Evolutionary conservation across 1,140 invertebrate species (phyloP).

Genomic region (Physella acuta): DNA sequence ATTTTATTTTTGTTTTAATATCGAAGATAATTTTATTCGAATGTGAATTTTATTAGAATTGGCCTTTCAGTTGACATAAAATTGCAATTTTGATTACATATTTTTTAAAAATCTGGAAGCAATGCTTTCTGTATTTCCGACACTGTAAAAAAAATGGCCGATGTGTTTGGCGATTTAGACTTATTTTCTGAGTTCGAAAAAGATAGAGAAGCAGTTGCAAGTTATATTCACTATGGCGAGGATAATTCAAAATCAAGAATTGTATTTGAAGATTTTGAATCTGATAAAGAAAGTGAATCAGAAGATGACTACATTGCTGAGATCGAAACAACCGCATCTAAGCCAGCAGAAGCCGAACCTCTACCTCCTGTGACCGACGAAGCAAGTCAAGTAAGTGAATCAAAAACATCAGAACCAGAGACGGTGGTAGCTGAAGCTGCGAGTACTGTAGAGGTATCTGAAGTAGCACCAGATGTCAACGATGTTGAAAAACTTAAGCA

Average conservation of each 20-base stretch:
- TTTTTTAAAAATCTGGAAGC: constrained; percentile 7
- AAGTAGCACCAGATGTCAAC: no score
- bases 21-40: no score
- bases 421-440: background rate
- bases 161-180: constrained; percentile 46
- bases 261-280: constrained; percentile 38
- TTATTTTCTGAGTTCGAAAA: constrained; percentile 55
- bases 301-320: constrained; percentile 25
- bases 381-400: background rate
- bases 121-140: background rate
- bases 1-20: no score
- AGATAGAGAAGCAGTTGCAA: constrained; percentile 38
- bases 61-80: no score
- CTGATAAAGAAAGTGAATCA: constrained; percentile 32
- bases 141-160: constrained; percentile 33
- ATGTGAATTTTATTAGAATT: no score
- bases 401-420: background rate
- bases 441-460: background rate
- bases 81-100: no score
- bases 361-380: background rate
- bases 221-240: constrained; percentile 42
- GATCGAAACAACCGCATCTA: background rate
- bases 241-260: constrained; percentile 42
- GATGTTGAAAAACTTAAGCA: background rate
- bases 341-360: background rate